Evolutionary conservation across 2,113 vertebrate species (phyloP).

Genomic region (Leucoraja erinaceus): DNA sequence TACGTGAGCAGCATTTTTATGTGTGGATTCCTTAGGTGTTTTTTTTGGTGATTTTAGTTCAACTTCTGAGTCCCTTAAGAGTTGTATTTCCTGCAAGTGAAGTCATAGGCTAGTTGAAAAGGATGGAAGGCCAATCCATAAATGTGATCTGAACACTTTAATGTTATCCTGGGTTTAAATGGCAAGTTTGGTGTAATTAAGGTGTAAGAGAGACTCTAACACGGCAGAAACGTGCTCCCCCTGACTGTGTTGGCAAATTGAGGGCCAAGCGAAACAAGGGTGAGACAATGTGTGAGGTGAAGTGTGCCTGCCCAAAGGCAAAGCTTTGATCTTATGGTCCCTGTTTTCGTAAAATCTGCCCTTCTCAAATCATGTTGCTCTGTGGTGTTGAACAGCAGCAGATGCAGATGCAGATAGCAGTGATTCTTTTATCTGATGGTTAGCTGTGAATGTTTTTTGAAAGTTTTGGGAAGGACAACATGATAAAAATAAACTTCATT

Average conservation of each 20-base stretch:
- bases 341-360: not conserved
- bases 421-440: not conserved
- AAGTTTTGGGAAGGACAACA: not conserved
- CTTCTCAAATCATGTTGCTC: not conserved
- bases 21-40: no score
- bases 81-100: not conserved
- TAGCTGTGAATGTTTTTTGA: not conserved
- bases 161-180: not conserved
- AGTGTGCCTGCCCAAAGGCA: not conserved
- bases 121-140: not conserved
- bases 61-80: not conserved
- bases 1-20: no score
- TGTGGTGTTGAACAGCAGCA: not conserved
- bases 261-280: conserved; percentile 1
- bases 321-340: not conserved
- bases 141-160: no score
- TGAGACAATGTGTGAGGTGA: not conserved
- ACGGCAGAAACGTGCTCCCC: not conserved
- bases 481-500: not conserved
- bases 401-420: not conserved
- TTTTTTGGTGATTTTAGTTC: not conserved
- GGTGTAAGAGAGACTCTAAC: not conserved
- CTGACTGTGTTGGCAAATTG: not conserved
- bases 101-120: no score
- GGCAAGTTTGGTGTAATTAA: not conserved